Evolutionary conservation across 2,113 vertebrate genomes (phyloP).

Genomic region (Phaetusa simplex): DNA sequence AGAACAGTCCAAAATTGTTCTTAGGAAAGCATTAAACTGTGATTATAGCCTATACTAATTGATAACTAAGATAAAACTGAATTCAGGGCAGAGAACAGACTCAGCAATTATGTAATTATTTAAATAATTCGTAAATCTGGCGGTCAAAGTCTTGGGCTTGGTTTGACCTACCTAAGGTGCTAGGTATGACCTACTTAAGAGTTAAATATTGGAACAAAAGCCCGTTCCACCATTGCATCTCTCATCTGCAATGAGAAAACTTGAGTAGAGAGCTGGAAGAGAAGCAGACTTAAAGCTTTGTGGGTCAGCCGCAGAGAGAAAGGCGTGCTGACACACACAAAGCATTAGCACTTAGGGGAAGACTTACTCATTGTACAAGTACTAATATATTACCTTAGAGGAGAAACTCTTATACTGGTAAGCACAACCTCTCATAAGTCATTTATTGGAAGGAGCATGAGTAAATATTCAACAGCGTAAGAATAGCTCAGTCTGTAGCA

Average conservation of each 20-base stretch:
- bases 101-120: not conserved
- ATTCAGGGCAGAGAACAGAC: not conserved
- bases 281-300: conserved; percentile 29
- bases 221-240: not conserved
- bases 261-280: conserved; percentile 17
- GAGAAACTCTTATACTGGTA: not conserved
- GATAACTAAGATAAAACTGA: not conserved
- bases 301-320: conserved; percentile 28
- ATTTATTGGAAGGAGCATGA: not conserved
- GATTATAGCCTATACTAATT: not conserved
- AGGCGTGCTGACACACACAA: not conserved
- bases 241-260: conserved; percentile 2
- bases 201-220: not conserved
- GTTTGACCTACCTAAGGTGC: not conserved
- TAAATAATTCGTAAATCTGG: not conserved
- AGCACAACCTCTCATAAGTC: not conserved
- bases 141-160: not conserved
- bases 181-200: not conserved
- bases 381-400: not conserved
- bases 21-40: not conserved
- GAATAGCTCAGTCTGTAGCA: not conserved
- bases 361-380: not conserved
- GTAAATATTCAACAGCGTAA: not conserved
- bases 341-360: conserved; percentile 25
- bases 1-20: not conserved